Evolutionary conservation across 2,113 vertebrate species (phyloP).

Genomic region (human): GRCh38 chr9:87802501-87803000

Average conservation of each 20-base stretch:
- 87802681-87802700: too few relatives aligned
- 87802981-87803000: neutral
- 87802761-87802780: neutral
- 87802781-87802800: neutral
- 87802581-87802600: too few relatives aligned
- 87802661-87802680: neutral
- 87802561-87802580: neutral
- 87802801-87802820: neutral
- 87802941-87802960: neutral
- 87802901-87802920: neutral
- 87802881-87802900: neutral
- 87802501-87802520: neutral
- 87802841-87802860: neutral
- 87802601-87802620: neutral
- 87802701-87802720: neutral
- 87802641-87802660: neutral
- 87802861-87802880: too few relatives aligned
- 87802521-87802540: neutral
- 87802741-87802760: neutral
- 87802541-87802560: too few relatives aligned
- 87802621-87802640: too few relatives aligned
- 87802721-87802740: neutral
- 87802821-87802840: neutral
- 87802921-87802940: neutral
- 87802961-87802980: neutral